Conservation (phyloP, 1,140 invertebrate genomes). For the Atta cephalotes region DNA sequence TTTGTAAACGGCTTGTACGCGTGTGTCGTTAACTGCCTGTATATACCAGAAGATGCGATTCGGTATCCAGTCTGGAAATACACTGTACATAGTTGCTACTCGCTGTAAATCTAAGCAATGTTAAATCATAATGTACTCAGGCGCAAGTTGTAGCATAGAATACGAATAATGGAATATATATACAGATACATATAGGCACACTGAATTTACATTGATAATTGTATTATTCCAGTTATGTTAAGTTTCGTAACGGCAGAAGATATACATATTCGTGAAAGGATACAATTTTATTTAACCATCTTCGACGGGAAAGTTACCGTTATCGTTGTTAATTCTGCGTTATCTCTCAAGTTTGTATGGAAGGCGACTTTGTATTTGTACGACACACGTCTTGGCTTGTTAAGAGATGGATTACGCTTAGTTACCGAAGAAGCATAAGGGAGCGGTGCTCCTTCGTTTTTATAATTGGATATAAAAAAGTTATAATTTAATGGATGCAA, state of each 20-base stretch:
- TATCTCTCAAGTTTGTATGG: slow-evolving; percentile 37
- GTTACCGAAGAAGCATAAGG: slow-evolving; percentile 24
- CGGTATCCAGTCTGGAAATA: slow-evolving; percentile 15
- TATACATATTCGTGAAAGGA: slow-evolving; percentile 53
- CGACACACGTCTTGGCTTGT: slow-evolving; percentile 2
- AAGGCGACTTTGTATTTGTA: background rate
- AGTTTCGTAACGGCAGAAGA: slow-evolving; percentile 49
- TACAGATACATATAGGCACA: slow-evolving; percentile 31
- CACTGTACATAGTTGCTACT: slow-evolving; percentile 54
- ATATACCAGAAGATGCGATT: slow-evolving; percentile 30
- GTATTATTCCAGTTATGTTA: slow-evolving; percentile 62
- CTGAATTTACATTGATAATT: slow-evolving; percentile 65
- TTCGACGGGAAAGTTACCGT: slow-evolving; percentile 6
- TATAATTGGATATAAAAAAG: background rate
- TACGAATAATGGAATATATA: slow-evolving; percentile 60
- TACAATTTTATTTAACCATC: slow-evolving; percentile 51
- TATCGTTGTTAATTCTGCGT: slow-evolving; percentile 37
- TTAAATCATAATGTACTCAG: slow-evolving; percentile 64
- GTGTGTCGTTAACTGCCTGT: slow-evolving; percentile 40
- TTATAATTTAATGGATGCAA: slow-evolving; percentile 24
- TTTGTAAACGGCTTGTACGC: slow-evolving; percentile 1
- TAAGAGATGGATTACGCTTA: slow-evolving; percentile 31
- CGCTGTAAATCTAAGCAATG: slow-evolving; percentile 57
- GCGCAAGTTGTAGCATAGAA: slow-evolving; percentile 67
- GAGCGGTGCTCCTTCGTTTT: slow-evolving; percentile 33